phyloP scores from a whole-genome alignment of 2,888 invertebrate genomes.

The Capitulum mitella region DNA sequence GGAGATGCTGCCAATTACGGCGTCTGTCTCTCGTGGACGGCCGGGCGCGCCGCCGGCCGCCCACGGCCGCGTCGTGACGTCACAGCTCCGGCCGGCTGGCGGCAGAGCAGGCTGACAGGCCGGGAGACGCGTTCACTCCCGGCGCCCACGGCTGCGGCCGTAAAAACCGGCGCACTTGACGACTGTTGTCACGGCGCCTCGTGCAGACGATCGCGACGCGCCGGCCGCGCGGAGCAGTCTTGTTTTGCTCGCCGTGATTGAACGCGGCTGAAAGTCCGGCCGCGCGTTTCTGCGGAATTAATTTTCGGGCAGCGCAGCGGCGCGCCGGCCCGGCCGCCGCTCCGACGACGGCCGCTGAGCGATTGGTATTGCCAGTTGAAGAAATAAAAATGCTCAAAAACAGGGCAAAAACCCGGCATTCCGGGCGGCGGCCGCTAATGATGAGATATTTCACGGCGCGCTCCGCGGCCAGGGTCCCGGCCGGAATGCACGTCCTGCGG shows the following conservation, averaged over 20 bases:
- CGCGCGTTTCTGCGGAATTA: not conserved
- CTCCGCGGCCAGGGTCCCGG: not conserved
- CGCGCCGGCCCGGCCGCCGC: not conserved
- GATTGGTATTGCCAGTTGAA: not conserved
- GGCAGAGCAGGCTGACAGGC: not conserved
- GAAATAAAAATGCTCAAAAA: not conserved
- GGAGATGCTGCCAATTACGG: too few relatives aligned
- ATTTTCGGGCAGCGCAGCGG: not conserved
- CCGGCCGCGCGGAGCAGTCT: too few relatives aligned
- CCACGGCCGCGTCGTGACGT: not conserved
- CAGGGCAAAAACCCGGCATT: constrained; percentile 15
- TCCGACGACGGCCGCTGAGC: not conserved
- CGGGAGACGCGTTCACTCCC: too few relatives aligned
- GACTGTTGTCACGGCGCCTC: not conserved
- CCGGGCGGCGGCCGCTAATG: not conserved
- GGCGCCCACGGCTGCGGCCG: not conserved
- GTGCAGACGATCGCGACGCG: too few relatives aligned
- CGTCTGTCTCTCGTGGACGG: too few relatives aligned
- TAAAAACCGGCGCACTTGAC: not conserved
- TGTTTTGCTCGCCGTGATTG: not conserved
- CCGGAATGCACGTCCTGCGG: not conserved
- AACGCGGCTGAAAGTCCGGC: not conserved
- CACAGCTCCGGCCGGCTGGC: too few relatives aligned
- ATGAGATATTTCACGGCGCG: constrained; percentile 7
- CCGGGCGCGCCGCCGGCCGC: too few relatives aligned